Evolutionary conservation across 2,888 invertebrate species (phyloP).

Genomic region (Eupeodes luniger): DNA sequence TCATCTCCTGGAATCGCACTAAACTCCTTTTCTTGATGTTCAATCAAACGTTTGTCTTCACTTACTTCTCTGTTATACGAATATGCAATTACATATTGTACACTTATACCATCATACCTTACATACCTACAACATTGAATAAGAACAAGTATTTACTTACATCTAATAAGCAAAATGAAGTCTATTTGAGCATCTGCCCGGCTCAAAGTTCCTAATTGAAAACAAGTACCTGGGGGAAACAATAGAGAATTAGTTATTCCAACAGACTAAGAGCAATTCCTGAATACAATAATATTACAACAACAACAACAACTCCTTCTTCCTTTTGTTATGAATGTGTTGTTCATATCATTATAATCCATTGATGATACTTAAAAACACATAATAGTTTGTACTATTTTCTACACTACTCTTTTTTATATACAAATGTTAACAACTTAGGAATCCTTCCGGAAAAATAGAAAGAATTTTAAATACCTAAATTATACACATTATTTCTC

Average conservation of each 20-base stretch:
- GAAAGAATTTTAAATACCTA: conserved; percentile 8
- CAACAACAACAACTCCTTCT: background rate
- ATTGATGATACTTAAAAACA: background rate
- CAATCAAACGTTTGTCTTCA: conserved; percentile 33
- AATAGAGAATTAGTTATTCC: conserved; percentile 52
- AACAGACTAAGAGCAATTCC: conserved; percentile 48
- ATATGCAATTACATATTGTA: no score
- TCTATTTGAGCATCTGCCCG: conserved; percentile 28
- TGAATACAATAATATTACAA: background rate
- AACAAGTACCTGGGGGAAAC: conserved; percentile 63
- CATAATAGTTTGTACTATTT: no score
- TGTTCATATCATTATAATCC: conserved; percentile 51
- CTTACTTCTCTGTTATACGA: background rate
- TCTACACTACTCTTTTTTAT: no score
- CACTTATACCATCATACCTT: no score
- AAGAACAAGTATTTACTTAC: conserved; percentile 11
- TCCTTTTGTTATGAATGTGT: conserved; percentile 18
- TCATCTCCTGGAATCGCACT: background rate
- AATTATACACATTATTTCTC: background rate
- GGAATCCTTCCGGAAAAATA: background rate
- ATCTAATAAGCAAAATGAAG: conserved; percentile 30
- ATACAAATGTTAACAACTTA: background rate
- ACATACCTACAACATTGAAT: background rate
- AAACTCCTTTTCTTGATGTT: background rate
- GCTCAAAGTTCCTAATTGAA: conserved; percentile 61